A percentile compares a stretch with the other conserved stretches of the same genome.
phyloP scores from a whole-genome alignment of 2,113 vertebrate species.

The Coryphaenoides rupestris region DNA sequence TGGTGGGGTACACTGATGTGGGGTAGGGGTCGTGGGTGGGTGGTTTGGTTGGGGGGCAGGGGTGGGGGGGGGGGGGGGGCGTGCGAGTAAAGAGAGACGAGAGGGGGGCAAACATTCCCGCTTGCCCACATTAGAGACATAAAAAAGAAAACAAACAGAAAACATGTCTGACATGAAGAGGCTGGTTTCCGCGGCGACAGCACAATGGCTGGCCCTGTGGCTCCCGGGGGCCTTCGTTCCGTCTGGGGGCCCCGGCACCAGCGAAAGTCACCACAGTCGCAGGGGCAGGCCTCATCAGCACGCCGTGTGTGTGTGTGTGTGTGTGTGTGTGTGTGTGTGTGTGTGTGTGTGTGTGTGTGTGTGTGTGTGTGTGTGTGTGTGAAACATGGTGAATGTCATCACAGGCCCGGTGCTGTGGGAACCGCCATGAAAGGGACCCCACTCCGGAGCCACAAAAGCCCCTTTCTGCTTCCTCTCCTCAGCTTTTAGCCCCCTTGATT shows the following conservation, averaged over 20 bases:
- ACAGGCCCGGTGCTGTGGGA: constrained; percentile 72
- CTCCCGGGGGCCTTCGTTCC: constrained; percentile 72
- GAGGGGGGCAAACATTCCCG: constrained; percentile 73
- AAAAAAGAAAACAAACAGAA: constrained; percentile 85
- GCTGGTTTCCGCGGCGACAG: constrained; percentile 82
- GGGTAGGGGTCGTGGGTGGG: no score
- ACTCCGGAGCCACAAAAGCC: constrained; percentile 73
- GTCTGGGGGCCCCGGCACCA: constrained; percentile 80
- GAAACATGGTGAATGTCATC: constrained; percentile 68
- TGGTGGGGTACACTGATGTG: constrained; percentile 15
- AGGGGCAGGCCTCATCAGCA: constrained; percentile 66
- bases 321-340: constrained; percentile 30
- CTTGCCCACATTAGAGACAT: constrained; percentile 79
- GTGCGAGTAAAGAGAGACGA: constrained; percentile 27
- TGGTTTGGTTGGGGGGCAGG: constrained; percentile 40
- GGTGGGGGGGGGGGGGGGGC: constrained; percentile 32
- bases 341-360: constrained; percentile 44
- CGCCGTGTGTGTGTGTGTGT: neutral
- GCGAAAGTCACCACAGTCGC: constrained; percentile 80
- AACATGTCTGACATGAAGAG: constrained; percentile 86
- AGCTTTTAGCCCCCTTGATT: constrained; percentile 73
- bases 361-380: constrained; percentile 43
- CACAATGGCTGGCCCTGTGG: constrained; percentile 80
- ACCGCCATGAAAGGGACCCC: constrained; percentile 75
- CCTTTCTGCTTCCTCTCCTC: constrained; percentile 70